Evolutionary conservation across 2,888 invertebrate genomes (phyloP), one percentile per base, ranked within the genome.

Genomic region (Syrista parreyssii): DNA sequence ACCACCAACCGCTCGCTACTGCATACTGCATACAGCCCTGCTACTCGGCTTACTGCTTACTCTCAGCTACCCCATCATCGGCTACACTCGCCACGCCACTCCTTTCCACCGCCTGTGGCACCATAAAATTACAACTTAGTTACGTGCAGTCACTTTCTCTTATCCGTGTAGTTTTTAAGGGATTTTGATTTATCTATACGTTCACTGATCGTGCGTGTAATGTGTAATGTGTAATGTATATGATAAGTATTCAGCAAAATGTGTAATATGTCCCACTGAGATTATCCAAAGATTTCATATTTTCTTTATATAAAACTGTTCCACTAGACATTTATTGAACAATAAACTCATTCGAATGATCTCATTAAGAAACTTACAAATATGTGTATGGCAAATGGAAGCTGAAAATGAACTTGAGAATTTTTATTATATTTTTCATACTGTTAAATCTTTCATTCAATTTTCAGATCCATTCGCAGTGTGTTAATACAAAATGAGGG

Each of bases 91-190:
- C 88, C 89, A 88, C 88, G 90, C 90, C 90, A 90, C 90, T 89
- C 90, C 90, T 88, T 89, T 88, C 89, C 90, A 90, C 91, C 90
- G 90, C 91, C 91, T 91, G 91, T 91, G 91, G 91, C 91, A 91
- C 91, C 91, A 91, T 89, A 91, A 91, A 91, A 91, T 91, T 85
- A 91, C 87, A 91, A 90, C 91, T 91, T 91, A 91, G 89, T 89
- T 89, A 89, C 83, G 85, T 85, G 81, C 83, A 83, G 86, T 83
- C 83, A 86, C 86, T 84, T 80, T 84, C 82, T 84, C 79, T 81
- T 79, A 88, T 86, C 88, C 88, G 84, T 82, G 85, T 87, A 55
- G 80, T 83, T 83, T 84, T 81, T 76, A 75, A 79, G 74, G 75
- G 71, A 55, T 55, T 55, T 55, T 55, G 0, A 55, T 55, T 23